A percentile compares a stretch with the other conserved stretches of the same genome.
Evolutionary conservation across 2,797 vertebrate species (phyloP).

Genomic region (Setipinna tenuifilis): DNA sequence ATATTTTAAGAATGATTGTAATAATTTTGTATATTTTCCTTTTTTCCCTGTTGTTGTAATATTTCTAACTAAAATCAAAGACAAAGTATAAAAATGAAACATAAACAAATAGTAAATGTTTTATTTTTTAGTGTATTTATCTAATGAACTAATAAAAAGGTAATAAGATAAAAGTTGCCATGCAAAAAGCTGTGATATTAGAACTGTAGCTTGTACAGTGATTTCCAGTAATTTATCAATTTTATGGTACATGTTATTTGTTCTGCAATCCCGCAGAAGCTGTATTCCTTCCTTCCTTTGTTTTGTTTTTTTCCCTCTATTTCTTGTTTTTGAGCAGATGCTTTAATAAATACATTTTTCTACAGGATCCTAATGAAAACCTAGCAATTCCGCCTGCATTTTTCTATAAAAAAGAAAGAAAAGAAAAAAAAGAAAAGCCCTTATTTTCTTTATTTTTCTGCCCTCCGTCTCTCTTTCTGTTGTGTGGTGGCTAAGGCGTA

Average conservation of each 20-base stretch:
- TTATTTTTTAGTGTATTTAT: slow-evolving; percentile 63
- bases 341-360: slow-evolving; percentile 80
- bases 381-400: slow-evolving; percentile 64
- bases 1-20: slow-evolving; percentile 69
- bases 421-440: no score
- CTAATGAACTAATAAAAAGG: slow-evolving; percentile 36
- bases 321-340: slow-evolving; percentile 69
- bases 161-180: slow-evolving; percentile 45
- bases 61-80: slow-evolving; percentile 63
- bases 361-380: slow-evolving; percentile 62
- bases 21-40: slow-evolving; percentile 62
- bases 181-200: slow-evolving; percentile 71
- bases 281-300: slow-evolving; percentile 57
- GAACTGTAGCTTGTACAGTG: slow-evolving; percentile 74
- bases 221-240: slow-evolving; percentile 72
- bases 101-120: slow-evolving; percentile 52
- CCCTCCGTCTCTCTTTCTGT: background rate
- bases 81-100: slow-evolving; percentile 54
- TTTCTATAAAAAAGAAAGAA: slow-evolving; percentile 10
- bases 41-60: slow-evolving; percentile 62
- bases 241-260: slow-evolving; percentile 74
- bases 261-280: slow-evolving; percentile 76
- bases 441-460: background rate
- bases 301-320: slow-evolving; percentile 61
- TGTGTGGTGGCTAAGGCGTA: background rate